A percentile compares a stretch with the other conserved stretches of the same genome.
Evolutionary conservation across 2,797 vertebrate species (phyloP).

Genomic region (Phataginus tetradactyla): DNA sequence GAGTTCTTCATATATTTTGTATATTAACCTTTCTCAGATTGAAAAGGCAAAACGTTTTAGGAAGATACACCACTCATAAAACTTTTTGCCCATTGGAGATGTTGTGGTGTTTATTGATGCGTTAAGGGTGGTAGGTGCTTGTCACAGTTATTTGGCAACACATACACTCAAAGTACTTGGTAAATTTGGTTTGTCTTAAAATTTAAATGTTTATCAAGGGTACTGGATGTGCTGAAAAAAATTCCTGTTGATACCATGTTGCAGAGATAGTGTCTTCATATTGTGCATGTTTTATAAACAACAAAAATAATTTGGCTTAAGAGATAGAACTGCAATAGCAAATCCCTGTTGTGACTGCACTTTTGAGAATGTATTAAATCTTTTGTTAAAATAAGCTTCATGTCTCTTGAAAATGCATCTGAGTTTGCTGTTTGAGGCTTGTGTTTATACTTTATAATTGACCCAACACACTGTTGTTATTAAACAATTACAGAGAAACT

Average conservation of each 20-base stretch:
- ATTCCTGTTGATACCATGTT: background rate
- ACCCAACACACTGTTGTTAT: background rate
- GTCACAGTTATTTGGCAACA: background rate
- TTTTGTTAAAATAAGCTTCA: conserved; percentile 12
- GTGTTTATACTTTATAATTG: background rate
- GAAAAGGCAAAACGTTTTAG: background rate
- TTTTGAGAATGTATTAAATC: background rate
- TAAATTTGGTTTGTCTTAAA: background rate
- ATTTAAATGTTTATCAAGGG: background rate
- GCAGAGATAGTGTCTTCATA: background rate
- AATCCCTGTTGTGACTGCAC: background rate
- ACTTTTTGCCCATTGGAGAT: background rate
- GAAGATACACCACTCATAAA: background rate
- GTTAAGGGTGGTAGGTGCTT: background rate
- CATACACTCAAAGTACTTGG: background rate
- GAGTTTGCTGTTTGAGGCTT: conserved; percentile 7
- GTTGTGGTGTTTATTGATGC: background rate
- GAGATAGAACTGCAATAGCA: accelerated
- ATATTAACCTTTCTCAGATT: background rate
- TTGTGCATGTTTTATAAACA: background rate
- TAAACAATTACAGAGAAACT: conserved; percentile 11
- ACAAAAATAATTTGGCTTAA: background rate
- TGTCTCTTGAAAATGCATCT: background rate
- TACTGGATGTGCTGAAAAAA: background rate
- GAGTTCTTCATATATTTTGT: background rate